These are phyloP conservation scores for Yoshiicerus persimilis DNA, from an alignment of 1,140 invertebrate species.

Conservation along the genomic window DNA sequence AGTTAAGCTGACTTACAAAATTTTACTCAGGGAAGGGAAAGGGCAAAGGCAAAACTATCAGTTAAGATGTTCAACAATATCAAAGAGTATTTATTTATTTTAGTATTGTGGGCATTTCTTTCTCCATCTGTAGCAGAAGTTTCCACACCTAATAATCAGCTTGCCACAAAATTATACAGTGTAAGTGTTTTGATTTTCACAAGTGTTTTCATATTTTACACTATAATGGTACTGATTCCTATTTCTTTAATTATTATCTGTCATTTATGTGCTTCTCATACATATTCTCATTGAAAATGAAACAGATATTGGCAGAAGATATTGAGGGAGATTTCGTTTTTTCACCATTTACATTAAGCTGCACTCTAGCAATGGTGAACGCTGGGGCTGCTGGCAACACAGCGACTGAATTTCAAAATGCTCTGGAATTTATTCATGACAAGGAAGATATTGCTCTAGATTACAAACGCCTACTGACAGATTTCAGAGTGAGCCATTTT, in stretches of 20 bases:
- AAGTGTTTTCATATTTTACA: too few relatives aligned
- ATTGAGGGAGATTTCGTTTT: constrained; percentile 28
- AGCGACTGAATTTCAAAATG: constrained; percentile 26
- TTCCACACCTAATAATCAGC: background rate
- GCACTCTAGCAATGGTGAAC: constrained; percentile 26
- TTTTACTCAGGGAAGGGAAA: too few relatives aligned
- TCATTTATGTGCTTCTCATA: too few relatives aligned
- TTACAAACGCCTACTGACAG: constrained; percentile 21
- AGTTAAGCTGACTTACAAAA: too few relatives aligned
- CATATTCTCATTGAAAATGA: too few relatives aligned
- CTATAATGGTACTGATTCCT: too few relatives aligned
- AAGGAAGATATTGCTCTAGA: background rate
- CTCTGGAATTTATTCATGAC: background rate
- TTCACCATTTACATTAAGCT: constrained; percentile 29
- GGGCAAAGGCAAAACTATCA: too few relatives aligned
- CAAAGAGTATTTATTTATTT: too few relatives aligned
- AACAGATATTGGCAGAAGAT: background rate
- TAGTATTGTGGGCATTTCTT: background rate
- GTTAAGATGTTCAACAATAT: background rate
- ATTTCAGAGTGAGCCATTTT: background rate
- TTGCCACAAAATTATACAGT: constrained; percentile 7
- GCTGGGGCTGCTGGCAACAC: constrained; percentile 21
- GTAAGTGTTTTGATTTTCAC: background rate
- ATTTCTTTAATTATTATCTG: too few relatives aligned
- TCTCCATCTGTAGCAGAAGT: background rate